A percentile compares a stretch with the other conserved stretches of the same genome.
phyloP scores from a whole-genome alignment of 2,888 invertebrate genomes.

The Prosapia bicincta region DNA sequence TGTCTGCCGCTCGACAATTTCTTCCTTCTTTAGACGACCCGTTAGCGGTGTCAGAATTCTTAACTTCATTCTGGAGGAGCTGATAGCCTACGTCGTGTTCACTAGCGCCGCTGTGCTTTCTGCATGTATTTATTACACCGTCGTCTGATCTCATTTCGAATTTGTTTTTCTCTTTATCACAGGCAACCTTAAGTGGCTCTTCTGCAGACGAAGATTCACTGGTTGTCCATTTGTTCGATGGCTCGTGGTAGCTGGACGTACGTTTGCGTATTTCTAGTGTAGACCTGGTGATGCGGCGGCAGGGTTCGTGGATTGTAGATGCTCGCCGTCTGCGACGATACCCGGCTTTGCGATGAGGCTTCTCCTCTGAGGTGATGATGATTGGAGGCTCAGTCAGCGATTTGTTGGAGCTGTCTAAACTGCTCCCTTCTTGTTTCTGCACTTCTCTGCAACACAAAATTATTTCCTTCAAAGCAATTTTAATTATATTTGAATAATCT shows the following conservation, averaged over 20 bases:
- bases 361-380: not conserved
- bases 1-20: conserved; percentile 39
- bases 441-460: conserved; percentile 5
- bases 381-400: not conserved
- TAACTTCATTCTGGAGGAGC: conserved; percentile 1
- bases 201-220: conserved; percentile 35
- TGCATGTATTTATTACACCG: conserved; percentile 5
- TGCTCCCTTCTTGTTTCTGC: conserved; percentile 13
- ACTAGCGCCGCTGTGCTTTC: conserved; percentile 24
- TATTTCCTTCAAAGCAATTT: no score
- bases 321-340: conserved; percentile 45
- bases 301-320: conserved; percentile 52
- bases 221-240: conserved; percentile 40
- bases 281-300: conserved; percentile 46
- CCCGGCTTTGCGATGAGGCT: conserved; percentile 43
- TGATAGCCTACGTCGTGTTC: conserved; percentile 20
- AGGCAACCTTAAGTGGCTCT: conserved; percentile 12
- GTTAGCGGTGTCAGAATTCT: not conserved
- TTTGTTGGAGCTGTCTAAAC: conserved; percentile 31
- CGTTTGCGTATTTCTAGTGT: conserved; percentile 45
- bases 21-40: not conserved
- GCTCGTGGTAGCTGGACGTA: conserved; percentile 52
- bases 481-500: no score
- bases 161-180: conserved; percentile 29
- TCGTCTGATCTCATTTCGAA: not conserved